Evolutionary conservation across 2,888 invertebrate genomes (phyloP).

Genomic region (Diarsia dahlii): DNA sequence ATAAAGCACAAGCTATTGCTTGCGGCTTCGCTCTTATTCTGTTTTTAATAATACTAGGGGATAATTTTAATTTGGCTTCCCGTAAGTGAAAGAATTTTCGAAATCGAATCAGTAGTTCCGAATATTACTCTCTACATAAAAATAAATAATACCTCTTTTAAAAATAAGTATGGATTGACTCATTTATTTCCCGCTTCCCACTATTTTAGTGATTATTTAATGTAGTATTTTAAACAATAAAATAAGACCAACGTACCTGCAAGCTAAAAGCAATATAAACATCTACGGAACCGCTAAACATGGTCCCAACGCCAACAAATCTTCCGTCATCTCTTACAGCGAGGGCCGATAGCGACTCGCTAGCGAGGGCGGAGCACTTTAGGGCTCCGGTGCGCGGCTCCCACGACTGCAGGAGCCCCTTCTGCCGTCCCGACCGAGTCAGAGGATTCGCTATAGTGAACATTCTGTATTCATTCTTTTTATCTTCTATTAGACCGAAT

Average conservation of each 20-base stretch:
- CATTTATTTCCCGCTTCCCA: background rate
- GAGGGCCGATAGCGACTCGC: conserved; percentile 95
- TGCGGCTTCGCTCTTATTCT: too few species aligned
- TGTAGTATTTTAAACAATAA: background rate
- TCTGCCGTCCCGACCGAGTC: conserved; percentile 93
- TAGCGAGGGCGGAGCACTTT: conserved; percentile 90
- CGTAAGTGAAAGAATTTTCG: too few species aligned
- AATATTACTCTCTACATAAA: background rate
- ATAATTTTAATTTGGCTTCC: too few species aligned
- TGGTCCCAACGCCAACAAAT: conserved; percentile 97
- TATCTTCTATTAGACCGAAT: conserved; percentile 93
- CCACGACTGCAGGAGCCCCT: conserved; percentile 96
- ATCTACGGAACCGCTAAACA: conserved; percentile 97
- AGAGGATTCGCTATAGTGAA: conserved; percentile 96
- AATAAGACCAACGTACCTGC: conserved; percentile 90
- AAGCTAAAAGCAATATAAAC: conserved; percentile 98
- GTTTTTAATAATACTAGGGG: too few species aligned
- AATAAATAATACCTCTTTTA: background rate
- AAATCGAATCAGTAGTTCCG: too few species aligned
- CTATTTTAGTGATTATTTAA: conserved; percentile 18
- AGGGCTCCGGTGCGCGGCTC: conserved; percentile 89
- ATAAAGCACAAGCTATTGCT: background rate
- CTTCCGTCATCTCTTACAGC: conserved; percentile 97
- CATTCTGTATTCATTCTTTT: conserved; percentile 92
- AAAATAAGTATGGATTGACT: background rate